Percentiles rank a stretch among this genome's conserved stretches.
Evolutionary conservation across 2,888 invertebrate species (phyloP).

Genomic region (Lumbricus terrestris): DNA sequence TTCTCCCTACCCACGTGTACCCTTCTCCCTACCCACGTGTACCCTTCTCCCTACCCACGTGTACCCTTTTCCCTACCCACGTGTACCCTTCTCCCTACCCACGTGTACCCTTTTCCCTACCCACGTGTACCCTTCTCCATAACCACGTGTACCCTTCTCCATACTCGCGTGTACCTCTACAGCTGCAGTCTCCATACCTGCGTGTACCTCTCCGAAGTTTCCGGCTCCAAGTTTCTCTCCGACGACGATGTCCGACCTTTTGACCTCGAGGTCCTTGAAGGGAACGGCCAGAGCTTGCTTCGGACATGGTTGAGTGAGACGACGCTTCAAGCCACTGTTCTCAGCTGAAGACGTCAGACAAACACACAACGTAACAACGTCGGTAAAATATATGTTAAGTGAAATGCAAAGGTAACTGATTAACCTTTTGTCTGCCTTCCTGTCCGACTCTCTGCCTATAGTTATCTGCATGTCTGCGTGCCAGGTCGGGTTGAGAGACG

Average conservation of each 20-base stretch:
- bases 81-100: no score
- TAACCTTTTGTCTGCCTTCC: not conserved
- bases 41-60: no score
- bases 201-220: constrained; percentile 95
- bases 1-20: no score
- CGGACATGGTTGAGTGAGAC: constrained; percentile 87
- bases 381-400: not conserved
- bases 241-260: constrained; percentile 82
- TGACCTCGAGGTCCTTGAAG: constrained; percentile 98
- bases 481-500: no score
- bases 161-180: constrained; percentile 80
- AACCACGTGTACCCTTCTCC: no score
- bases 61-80: no score
- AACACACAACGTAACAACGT: not conserved
- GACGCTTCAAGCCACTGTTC: constrained; percentile 92
- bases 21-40: no score
- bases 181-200: no score
- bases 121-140: no score
- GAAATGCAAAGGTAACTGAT: not conserved
- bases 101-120: no score
- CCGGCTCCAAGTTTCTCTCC: constrained; percentile 88
- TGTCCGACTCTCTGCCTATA: not conserved
- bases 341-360: no score
- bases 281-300: constrained; percentile 88
- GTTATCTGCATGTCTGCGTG: no score